phyloP scores from a whole-genome alignment of 2,888 invertebrate genomes.

The Nebria brevicollis region DNA sequence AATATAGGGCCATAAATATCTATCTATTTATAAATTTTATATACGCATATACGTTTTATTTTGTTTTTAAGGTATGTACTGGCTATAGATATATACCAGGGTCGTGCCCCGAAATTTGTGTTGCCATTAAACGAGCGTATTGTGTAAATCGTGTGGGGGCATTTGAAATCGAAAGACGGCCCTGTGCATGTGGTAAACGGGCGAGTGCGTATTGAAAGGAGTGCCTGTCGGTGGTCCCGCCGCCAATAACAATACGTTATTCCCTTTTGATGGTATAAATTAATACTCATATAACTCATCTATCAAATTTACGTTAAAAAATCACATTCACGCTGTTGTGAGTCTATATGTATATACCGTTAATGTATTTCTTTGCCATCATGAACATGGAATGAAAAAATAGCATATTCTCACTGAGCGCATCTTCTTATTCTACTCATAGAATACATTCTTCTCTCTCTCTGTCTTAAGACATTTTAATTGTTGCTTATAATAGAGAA shows the following conservation, averaged over 20 bases:
- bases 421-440: neutral
- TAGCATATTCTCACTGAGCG: neutral
- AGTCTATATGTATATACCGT: conserved; percentile 6
- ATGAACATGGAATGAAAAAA: neutral
- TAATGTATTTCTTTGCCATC: conserved; percentile 15
- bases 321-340: conserved; percentile 11
- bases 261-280: conserved; percentile 36
- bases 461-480: neutral
- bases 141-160: neutral
- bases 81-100: neutral
- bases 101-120: neutral
- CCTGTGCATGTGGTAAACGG: conserved; percentile 4
- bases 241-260: conserved; percentile 42
- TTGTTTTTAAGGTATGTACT: conserved; percentile 7
- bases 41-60: neutral
- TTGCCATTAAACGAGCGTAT: neutral
- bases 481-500: neutral
- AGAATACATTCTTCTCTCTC: neutral
- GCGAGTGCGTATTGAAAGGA: conserved; percentile 24
- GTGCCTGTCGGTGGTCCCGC: conserved; percentile 35
- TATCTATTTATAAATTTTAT: neutral
- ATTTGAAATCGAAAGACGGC: neutral
- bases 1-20: conserved; percentile 52
- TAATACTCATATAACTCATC: conserved; percentile 41
- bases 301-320: conserved; percentile 40